Percentiles rank a stretch among this genome's conserved stretches.
Conservation (phyloP, 2,797 vertebrate genomes). For the Alcedo quadribrachys region DNA sequence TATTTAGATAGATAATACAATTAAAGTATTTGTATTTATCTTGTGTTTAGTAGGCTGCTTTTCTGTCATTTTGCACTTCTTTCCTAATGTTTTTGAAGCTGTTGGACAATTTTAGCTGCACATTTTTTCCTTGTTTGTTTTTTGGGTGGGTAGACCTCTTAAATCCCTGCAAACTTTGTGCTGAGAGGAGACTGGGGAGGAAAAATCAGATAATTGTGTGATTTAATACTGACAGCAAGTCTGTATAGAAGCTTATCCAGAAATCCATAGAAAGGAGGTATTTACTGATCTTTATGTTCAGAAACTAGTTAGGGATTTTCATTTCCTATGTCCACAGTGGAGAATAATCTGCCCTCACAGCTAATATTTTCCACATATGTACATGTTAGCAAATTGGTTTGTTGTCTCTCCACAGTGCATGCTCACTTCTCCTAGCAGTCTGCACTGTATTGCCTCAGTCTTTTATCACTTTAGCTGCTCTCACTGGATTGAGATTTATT, state of each 20-base stretch:
- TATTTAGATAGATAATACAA: neutral
- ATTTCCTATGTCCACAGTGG: fast-evolving
- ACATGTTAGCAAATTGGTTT: neutral
- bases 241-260: neutral
- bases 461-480: neutral
- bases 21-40: too few relatives aligned
- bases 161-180: neutral
- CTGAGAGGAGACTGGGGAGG: neutral
- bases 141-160: neutral
- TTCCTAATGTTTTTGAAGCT: neutral
- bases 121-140: neutral
- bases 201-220: neutral
- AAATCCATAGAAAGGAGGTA: neutral
- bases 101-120: neutral
- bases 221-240: neutral
- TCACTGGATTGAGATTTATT: conserved; percentile 26
- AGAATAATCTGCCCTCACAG: neutral
- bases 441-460: neutral
- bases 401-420: neutral
- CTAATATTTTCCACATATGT: neutral
- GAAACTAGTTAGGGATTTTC: neutral
- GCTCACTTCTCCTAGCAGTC: neutral
- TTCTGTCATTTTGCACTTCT: neutral
- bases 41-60: neutral
- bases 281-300: neutral